Percentiles rank a stretch among this genome's conserved stretches.
Conservation (phyloP, 2,888 invertebrate species). For the Pseudococcus jackbeardsleyi region DNA sequence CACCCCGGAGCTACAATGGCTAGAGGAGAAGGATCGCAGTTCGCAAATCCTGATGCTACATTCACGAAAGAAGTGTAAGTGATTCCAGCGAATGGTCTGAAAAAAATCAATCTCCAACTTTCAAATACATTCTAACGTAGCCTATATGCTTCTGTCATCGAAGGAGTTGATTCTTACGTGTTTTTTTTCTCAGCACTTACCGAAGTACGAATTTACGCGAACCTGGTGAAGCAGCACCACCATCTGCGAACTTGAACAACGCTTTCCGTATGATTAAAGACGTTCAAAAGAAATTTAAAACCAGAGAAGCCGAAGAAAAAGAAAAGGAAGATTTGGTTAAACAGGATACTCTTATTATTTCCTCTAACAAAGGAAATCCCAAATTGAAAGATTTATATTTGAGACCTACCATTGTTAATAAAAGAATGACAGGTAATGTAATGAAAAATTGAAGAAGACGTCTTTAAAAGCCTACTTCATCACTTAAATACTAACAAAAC, state of each 20-base stretch:
- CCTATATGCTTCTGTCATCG: not conserved
- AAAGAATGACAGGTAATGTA: conserved; percentile 86
- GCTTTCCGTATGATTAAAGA: conserved; percentile 99
- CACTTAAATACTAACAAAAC: not conserved
- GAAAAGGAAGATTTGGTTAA: conserved; percentile 99
- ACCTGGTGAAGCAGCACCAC: conserved; percentile 93
- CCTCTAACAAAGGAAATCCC: conserved; percentile 96
- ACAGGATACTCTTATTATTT: conserved; percentile 94
- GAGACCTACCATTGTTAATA: conserved; percentile 98
- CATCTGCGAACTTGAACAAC: conserved; percentile 95
- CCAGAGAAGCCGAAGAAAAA: conserved; percentile 96
- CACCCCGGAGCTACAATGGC: conserved; percentile 98
- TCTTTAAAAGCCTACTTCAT: not conserved
- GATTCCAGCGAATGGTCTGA: too few species aligned
- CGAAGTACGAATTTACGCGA: conserved; percentile 98
- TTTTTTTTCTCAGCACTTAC: conserved; percentile 80
- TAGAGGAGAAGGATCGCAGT: conserved; percentile 89
- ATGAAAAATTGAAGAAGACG: not conserved
- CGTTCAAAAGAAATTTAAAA: conserved; percentile 98
- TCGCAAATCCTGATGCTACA: conserved; percentile 95
- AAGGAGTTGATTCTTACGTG: not conserved
- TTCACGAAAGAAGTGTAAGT: conserved; percentile 96
- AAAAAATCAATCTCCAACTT: too few species aligned
- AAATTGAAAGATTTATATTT: conserved; percentile 98
- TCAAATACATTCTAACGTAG: not conserved